Base-by-base conservation (phyloP, 1,140 invertebrate species). In the Pinna nobilis region DNA sequence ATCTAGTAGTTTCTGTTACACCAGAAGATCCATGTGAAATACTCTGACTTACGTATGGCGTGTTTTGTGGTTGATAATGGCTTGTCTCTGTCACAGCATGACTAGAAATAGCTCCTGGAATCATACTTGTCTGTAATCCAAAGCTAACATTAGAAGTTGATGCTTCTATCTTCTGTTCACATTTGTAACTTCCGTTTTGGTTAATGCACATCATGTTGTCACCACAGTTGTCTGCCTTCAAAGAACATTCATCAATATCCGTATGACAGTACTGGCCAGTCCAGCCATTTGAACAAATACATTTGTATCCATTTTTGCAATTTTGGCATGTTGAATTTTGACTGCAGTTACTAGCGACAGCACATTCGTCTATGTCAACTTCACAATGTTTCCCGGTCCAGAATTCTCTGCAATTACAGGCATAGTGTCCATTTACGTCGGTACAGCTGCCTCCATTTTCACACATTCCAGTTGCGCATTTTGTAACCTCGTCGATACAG, bases 211-310 rank as follows among this genome's bases (percentile, higher is more conserved):
- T n/a, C n/a, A n/a, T n/a, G n/a, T n/a, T n/a, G n/a, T n/a, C n/a
- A n/a, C n/a, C n/a, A 53, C 47, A 53, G 20, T 37, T 30, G n/a
- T n/a, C n/a, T n/a, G n/a, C n/a, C n/a, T 41, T 51, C 3, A 15
- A 23, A 3, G 2, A n/a, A 33, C 55, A 63, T 63, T 61, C 55
- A 59, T 70, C 28, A 6, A 70, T 51, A 49, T 70, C 67, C 20
- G n/a, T 70, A 3, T 70, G 37, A 60, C 70, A 73, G 30, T 18
- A 44, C 28, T 41, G 20, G 11, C 70, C 70, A 11, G 51, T 73
- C 61, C 61, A 73, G 9, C 63, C 61, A 11, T 9, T 2, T 18
- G n/a, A 13, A 49, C 70, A 73, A 2, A 3, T 4, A 57, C 70
- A 73, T 18, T 15, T 23, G 37, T 53, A 59, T 33, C 20, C 50